A percentile compares a stretch with the other conserved stretches of the same genome.
phyloP scores from a whole-genome alignment of 2,888 invertebrate species.

The Pomacea canaliculata region DNA sequence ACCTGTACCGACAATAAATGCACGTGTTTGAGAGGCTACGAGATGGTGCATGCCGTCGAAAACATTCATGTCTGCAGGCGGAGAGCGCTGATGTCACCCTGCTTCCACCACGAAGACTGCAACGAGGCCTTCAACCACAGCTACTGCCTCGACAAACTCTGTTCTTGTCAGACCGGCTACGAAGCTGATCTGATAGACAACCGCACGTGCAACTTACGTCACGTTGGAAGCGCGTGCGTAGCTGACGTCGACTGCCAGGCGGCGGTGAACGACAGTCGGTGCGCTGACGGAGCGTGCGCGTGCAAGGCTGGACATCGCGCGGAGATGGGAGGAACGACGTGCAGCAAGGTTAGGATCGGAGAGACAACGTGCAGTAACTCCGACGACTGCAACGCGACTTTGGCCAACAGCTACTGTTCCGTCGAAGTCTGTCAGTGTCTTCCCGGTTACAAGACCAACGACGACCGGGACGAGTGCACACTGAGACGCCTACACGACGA shows the following conservation, averaged over 20 bases:
- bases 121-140: not conserved
- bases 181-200: not conserved
- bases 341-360: conserved; percentile 6
- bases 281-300: conserved; percentile 2
- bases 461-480: conserved; percentile 1
- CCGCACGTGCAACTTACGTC: not conserved
- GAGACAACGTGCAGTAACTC: conserved; percentile 11
- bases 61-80: conserved; percentile 9
- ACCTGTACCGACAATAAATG: not conserved
- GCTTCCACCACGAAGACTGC: conserved; percentile 11
- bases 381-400: conserved; percentile 4
- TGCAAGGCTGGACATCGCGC: conserved; percentile 11
- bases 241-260: conserved; percentile 21
- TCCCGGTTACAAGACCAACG: conserved; percentile 7
- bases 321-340: not conserved
- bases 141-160: not conserved
- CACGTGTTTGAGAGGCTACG: not conserved
- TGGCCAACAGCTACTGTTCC: conserved; percentile 1
- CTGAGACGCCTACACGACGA: conserved; percentile 10
- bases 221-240: conserved; percentile 14
- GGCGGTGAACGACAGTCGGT: conserved; percentile 24
- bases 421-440: conserved; percentile 12
- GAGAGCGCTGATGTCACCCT: not conserved
- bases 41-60: not conserved
- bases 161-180: not conserved